These are phyloP conservation scores for Magallana nippona DNA, from an alignment of 2,888 invertebrate species.

Conservation along the genomic window DNA sequence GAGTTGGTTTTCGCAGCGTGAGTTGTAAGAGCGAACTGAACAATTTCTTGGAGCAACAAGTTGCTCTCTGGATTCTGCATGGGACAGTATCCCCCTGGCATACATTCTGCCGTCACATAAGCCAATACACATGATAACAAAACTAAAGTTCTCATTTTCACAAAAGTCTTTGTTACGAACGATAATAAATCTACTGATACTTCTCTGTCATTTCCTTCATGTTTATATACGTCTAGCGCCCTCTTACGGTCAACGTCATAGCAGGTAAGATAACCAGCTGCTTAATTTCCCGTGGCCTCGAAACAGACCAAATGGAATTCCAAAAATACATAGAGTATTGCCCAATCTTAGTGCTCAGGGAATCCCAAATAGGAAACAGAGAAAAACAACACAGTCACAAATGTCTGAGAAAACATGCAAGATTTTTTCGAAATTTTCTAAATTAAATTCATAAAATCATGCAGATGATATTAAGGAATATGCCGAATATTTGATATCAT, in stretches of 20 bases:
- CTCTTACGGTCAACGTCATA: background rate
- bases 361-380: too few relatives aligned
- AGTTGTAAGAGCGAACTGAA: background rate
- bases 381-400: too few relatives aligned
- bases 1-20: background rate
- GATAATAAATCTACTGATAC: background rate
- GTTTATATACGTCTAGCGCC: conserved; percentile 35
- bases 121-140: conserved; percentile 4
- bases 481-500: too few relatives aligned
- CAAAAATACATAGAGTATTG: too few relatives aligned
- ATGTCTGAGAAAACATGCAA: too few relatives aligned
- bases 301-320: background rate
- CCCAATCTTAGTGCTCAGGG: too few relatives aligned
- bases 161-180: background rate
- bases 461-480: too few relatives aligned
- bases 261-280: conserved; percentile 12
- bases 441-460: too few relatives aligned
- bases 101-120: background rate
- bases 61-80: background rate
- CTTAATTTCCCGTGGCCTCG: conserved; percentile 8
- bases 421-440: too few relatives aligned
- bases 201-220: conserved; percentile 11
- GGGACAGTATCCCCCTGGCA: conserved; percentile 32
- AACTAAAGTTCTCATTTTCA: conserved; percentile 18
- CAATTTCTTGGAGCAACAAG: background rate